Evolutionary conservation across 1,140 invertebrate species (phyloP).

Genomic region (Orchestia grillus): DNA sequence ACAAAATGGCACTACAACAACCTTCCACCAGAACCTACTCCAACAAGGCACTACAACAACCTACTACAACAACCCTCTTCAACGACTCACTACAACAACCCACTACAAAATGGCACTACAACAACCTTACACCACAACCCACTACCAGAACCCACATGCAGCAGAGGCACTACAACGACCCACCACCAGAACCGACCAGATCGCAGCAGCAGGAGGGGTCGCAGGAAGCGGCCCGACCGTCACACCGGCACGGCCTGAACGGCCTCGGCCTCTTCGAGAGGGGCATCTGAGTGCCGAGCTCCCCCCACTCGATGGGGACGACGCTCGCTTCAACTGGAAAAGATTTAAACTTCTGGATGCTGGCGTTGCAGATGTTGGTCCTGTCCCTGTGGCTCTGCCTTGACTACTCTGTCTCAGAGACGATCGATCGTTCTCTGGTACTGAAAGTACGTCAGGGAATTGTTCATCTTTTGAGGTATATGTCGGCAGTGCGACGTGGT

Average conservation of each 20-base stretch:
- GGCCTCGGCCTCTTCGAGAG: background rate
- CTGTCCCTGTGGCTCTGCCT: background rate
- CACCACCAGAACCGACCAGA: background rate
- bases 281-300: background rate
- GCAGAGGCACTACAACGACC: background rate
- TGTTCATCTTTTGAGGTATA: too few relatives aligned
- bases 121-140: too few relatives aligned
- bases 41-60: too few relatives aligned
- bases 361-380: background rate
- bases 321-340: background rate
- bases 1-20: too few relatives aligned
- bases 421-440: too few relatives aligned
- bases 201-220: constrained; percentile 30
- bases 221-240: background rate
- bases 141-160: too few relatives aligned
- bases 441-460: too few relatives aligned
- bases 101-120: too few relatives aligned
- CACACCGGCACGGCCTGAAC: background rate
- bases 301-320: background rate
- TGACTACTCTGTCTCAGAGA: background rate
- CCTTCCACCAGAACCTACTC: too few relatives aligned
- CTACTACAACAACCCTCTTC: too few relatives aligned
- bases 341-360: background rate
- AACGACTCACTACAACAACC: too few relatives aligned
- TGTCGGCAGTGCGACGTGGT: too few relatives aligned